phyloP scores from a whole-genome alignment of 2,888 invertebrate species.

The Frankliniella fusca region DNA sequence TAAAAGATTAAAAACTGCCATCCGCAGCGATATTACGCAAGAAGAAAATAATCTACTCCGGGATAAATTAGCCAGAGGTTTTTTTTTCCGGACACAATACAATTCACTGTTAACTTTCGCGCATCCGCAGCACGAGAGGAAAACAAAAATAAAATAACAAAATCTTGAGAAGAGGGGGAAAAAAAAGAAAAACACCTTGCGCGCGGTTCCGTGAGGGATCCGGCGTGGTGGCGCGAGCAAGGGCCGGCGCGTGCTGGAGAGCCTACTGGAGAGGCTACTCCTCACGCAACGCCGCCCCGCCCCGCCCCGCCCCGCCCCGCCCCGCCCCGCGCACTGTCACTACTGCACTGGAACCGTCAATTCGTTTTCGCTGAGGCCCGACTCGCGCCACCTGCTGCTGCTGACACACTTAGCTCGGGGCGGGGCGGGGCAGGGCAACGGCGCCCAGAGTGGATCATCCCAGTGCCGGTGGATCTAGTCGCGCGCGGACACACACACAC shows the following conservation, averaged over 20 bases:
- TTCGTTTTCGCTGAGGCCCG: too few species aligned
- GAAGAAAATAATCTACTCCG: conserved; percentile 24
- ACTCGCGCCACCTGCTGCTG: not conserved
- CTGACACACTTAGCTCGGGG: conserved; percentile 14
- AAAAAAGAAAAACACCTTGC: too few species aligned
- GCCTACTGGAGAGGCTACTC: too few species aligned
- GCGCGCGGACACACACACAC: not conserved
- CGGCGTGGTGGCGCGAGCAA: too few species aligned
- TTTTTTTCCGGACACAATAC: conserved; percentile 25
- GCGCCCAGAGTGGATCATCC: not conserved
- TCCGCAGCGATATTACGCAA: not conserved
- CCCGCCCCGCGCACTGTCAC: not conserved
- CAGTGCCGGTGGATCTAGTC: not conserved
- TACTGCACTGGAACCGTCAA: too few species aligned
- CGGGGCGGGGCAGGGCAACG: not conserved
- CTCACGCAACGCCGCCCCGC: conserved; percentile 3
- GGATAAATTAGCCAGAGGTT: not conserved
- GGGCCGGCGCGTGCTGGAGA: too few species aligned
- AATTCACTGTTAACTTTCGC: not conserved
- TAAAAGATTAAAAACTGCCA: too few species aligned
- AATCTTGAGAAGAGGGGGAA: not conserved
- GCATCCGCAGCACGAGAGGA: not conserved
- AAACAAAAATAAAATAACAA: not conserved
- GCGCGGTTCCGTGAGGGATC: too few species aligned
- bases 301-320: conserved; percentile 15